Conservation (phyloP, 2,797 vertebrate species). For the Platalea minor region DNA sequence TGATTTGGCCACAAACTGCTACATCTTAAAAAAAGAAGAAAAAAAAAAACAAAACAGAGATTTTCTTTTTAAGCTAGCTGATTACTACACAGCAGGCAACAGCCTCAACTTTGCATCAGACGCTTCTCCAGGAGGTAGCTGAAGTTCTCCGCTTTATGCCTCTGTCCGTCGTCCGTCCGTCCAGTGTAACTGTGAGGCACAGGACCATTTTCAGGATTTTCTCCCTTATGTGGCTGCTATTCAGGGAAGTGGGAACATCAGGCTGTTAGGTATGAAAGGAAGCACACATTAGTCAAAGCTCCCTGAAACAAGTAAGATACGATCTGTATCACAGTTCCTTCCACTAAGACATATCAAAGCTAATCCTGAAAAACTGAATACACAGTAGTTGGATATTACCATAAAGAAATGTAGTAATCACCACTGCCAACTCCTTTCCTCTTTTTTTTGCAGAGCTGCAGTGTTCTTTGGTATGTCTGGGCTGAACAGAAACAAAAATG, state of each 20-base stretch:
- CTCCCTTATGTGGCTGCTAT: neutral
- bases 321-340: neutral
- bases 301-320: neutral
- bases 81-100: neutral
- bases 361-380: neutral
- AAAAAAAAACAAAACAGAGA: neutral
- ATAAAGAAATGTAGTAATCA: neutral
- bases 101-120: neutral
- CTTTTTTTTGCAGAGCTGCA: neutral
- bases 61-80: neutral
- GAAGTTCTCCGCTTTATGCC: neutral
- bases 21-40: neutral
- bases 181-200: fast-evolving
- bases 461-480: neutral
- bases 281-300: neutral
- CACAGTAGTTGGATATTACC: neutral
- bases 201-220: neutral
- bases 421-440: neutral
- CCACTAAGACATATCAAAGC: neutral
- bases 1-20: constrained; percentile 10
- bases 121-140: neutral
- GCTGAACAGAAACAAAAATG: neutral
- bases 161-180: fast-evolving
- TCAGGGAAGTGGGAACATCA: neutral
- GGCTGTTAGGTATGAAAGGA: neutral